Evolutionary conservation across 2,797 vertebrate species (phyloP), one percentile per base, ranked within the genome.

Genomic region (Strix occidentalis): DNA sequence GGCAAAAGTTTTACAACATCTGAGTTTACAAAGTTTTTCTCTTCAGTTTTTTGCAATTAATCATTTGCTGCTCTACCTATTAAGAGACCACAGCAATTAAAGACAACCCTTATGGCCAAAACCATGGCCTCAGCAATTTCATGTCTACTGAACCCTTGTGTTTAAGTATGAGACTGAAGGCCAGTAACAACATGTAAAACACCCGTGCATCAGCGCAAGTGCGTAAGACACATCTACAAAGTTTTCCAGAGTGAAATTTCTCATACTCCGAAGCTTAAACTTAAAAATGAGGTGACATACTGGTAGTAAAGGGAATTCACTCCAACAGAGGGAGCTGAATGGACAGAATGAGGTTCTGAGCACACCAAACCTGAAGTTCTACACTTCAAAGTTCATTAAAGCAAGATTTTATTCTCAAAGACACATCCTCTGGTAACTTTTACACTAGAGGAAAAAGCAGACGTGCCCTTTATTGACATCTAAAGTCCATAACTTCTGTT

Each of bases 251-350:
- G 24, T 14, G 26, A 90, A 79, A 74, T 12, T 39, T 74, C 60
- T 78, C 58, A 54, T 15, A 17, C 11, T 24, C 14, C 16, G 54
- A 89, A 21, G 54, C 11, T 58, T 69, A 4, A 46, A 53, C 29
- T 83, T 51, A n/a, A 57, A 53, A 84, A 15, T 0, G 0, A 92
- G 35, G 69, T 45, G 48, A 58, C 60, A 76, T 26, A 11, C 6
- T 69, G 50, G 24, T 33, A 20, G 25, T 20, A n/a, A 64, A 89
- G 17, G 29, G 51, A 80, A 90, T 19, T 57, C 37, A 66, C 33
- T 88, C 70, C 90, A 92, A 92, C n/a, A 87, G 57, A 93, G 64
- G 68, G 71, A 93, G 65, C n/a, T 60, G 89, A 90, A 92, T 13
- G 31, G 90, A 78, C 65, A 91, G 46, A 80, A 75, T 1, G 13